Evolutionary conservation across 2,113 vertebrate species (phyloP).

Genomic region (Cricetomys ansorgei): DNA sequence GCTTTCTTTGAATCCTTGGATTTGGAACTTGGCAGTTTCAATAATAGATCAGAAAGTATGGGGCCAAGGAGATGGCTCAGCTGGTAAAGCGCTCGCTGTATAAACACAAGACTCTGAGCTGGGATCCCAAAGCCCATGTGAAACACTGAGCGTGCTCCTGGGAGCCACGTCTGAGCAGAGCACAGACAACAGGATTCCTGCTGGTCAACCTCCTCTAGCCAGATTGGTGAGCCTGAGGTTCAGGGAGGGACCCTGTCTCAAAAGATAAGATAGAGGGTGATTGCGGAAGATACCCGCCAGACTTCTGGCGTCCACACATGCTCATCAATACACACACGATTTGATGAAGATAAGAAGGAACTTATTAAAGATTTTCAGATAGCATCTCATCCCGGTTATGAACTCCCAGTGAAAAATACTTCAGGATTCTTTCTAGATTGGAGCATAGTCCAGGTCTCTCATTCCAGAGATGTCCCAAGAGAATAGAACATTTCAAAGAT

Average conservation of each 20-base stretch:
- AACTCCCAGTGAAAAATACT: not conserved
- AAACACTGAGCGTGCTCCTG: not conserved
- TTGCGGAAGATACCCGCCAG: not conserved
- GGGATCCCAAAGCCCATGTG: not conserved
- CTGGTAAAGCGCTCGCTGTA: not conserved
- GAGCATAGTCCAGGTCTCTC: not conserved
- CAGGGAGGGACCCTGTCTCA: not conserved
- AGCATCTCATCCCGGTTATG: not conserved
- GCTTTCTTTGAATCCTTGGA: not conserved
- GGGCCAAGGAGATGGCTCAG: not conserved
- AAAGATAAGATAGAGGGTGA: not conserved
- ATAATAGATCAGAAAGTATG: not conserved
- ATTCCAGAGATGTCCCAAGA: not conserved
- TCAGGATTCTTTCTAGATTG: not conserved
- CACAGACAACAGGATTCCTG: not conserved
- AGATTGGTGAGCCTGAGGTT: not conserved
- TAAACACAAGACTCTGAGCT: not conserved
- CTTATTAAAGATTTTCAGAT: not conserved
- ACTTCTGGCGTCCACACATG: too few species aligned
- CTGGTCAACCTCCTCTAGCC: not conserved
- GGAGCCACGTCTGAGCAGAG: not conserved
- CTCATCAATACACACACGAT: not conserved
- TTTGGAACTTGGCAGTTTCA: not conserved
- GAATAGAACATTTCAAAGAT: not conserved
- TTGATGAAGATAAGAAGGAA: not conserved